Base-by-base conservation (phyloP, 1,140 invertebrate species). In the Calephelis nemesis region DNA sequence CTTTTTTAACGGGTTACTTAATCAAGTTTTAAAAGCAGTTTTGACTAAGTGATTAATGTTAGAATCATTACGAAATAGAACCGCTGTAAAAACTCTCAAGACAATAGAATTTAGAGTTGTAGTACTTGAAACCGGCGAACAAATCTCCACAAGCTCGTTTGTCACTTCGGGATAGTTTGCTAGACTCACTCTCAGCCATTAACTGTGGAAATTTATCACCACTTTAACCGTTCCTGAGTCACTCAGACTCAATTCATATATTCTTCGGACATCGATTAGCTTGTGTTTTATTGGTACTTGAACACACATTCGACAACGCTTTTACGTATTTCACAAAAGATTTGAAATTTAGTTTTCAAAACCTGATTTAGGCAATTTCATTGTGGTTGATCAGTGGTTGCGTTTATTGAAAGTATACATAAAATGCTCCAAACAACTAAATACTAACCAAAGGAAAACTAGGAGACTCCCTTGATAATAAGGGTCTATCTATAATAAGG, bases 71-170 rank as follows among this genome's bases (percentile, higher is more conserved):
- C 11, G 48, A n/a, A 49, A 12, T 49, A n/a, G 3, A 49, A 49
- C 8, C 8, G 10, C 10, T 49, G n/a, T 12, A 49, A 49, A 49
- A n/a, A 49, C 48, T 12, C 48, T 49, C 5, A n/a, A 49, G 58
- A 71, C 54, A 74, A 72, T 71, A 58, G 70, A 70, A 70, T 74
- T 70, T 73, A 78, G 76, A 80, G 69, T 72, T 69, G 65, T 70
- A 68, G 72, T 76, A 72, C 42, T 72, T 66, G 62, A 75, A 77
- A 77, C 70, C 69, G 63, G 67, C 54, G 72, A 73, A 73, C 77
- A 78, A 78, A 81, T 82, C 75, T 81, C 77, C 63, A 45, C 71
- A 68, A 74, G 70, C 72, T 75, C 79, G 77, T 85, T 83, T 82
- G 80, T 83, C 81, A 81, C 74, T 82, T 77, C 65, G 74, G 69